Conservation (phyloP, 2,113 vertebrate species). For the Plotosus lineatus region DNA sequence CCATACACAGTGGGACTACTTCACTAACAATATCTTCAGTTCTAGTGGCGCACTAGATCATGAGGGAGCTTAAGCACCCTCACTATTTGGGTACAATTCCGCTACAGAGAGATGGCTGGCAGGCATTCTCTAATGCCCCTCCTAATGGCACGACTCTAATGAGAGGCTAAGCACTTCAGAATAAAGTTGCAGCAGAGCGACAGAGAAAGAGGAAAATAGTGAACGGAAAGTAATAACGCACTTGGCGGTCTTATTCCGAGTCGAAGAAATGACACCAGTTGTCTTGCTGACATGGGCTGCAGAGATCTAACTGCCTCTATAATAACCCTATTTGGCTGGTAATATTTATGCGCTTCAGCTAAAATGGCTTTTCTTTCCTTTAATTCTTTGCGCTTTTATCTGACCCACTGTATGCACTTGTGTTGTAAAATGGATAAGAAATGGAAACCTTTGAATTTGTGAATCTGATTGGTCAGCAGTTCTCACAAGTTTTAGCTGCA, state of each 20-base stretch:
- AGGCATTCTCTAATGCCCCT: constrained; percentile 53
- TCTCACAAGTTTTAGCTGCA: background rate
- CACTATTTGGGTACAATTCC: constrained; percentile 51
- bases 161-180: constrained; percentile 56
- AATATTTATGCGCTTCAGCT: constrained; percentile 50
- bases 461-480: background rate
- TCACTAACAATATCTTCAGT: constrained; percentile 49
- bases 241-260: constrained; percentile 29
- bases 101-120: constrained; percentile 45
- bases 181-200: constrained; percentile 45
- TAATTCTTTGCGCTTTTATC: background rate
- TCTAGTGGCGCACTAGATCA: constrained; percentile 41
- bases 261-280: constrained; percentile 41
- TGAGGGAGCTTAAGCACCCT: constrained; percentile 46
- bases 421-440: background rate
- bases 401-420: background rate
- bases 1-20: constrained; percentile 41
- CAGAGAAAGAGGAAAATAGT: background rate
- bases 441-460: background rate
- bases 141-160: constrained; percentile 55
- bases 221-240: constrained; percentile 39
- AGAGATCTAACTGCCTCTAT: constrained; percentile 51
- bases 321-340: constrained; percentile 50
- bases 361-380: background rate
- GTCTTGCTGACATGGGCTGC: constrained; percentile 54